Evolutionary conservation across 2,113 vertebrate species (phyloP).

Genomic region (Notothenia coriiceps): DNA sequence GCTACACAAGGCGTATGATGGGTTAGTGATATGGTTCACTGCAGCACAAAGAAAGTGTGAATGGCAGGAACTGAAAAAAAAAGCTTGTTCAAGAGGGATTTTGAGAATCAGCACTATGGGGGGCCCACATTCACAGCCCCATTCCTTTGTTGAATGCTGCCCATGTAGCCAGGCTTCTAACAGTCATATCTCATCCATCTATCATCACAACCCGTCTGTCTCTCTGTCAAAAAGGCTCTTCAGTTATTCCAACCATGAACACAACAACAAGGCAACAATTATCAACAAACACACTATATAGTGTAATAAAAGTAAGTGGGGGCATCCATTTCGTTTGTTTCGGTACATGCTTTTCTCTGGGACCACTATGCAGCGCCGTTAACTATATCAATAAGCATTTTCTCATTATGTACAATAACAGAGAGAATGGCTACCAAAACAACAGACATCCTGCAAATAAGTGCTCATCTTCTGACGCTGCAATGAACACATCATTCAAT

Average conservation of each 20-base stretch:
- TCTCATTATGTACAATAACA: neutral
- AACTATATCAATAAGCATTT: neutral
- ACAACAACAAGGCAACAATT: neutral
- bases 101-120: slow-evolving; percentile 73
- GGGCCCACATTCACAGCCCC: slow-evolving; percentile 60
- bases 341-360: neutral
- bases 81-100: slow-evolving; percentile 70
- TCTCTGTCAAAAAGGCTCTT: slow-evolving; percentile 16
- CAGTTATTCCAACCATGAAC: slow-evolving; percentile 6
- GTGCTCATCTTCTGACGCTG: neutral
- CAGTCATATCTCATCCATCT: slow-evolving; percentile 44
- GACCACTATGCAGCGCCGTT: neutral
- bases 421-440: neutral
- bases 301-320: neutral
- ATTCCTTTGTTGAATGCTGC: slow-evolving; percentile 57
- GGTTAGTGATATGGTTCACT: slow-evolving; percentile 60
- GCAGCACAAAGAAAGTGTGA: slow-evolving; percentile 68
- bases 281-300: neutral
- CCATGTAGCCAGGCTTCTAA: slow-evolving; percentile 40
- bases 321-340: neutral
- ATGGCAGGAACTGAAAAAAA: slow-evolving; percentile 66
- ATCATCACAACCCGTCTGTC: slow-evolving; percentile 31
- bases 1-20: neutral
- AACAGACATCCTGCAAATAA: neutral
- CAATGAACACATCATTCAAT: neutral